Base-by-base conservation (phyloP, 1,140 invertebrate species). In the Zaprionus taronus region DNA sequence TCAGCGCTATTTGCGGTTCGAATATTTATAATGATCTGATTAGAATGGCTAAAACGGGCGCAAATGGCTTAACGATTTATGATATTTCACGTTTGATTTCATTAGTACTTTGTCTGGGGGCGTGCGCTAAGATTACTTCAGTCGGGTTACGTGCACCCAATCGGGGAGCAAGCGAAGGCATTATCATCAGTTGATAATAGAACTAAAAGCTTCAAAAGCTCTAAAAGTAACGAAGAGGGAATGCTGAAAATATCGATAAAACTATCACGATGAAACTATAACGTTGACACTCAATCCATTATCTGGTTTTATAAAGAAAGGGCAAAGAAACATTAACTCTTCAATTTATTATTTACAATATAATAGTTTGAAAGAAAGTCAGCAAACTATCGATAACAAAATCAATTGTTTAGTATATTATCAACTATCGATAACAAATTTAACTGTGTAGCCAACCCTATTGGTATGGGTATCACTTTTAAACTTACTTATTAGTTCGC, bases 61-160 rank as follows among this genome's bases (percentile, higher is more conserved):
- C 62, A 38, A 53, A 36, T 66, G 36, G 22, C 28, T 4, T 57
- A 14, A 12, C 17, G 34, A 66, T 72, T 67, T 72, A 66, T 41
- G 61, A 15, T 22, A 11, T 7, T 17, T 56, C 9, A 11, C 11
- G 6, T 22, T 47, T 5, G 58, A 34, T 44, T 55, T 44, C 1
- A 31, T 26, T 24, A 9, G 41, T 15, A 41, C 70, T 72, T 51
- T 57, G 38, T 14, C n/a, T 64, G 34, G 20, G 56, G 67, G 67
- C 67, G 67, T 69, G 44, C 20, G 47, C 57, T 31, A 22, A 60
- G 11, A 53, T 31, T 14, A 44, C 28, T 17, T 6, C 2, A 44
- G 6, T 55, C 9, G 7, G 7, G 15, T 28, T 65, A 38, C 15
- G 38, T 56, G 15, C 3, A 49, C 15, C 62, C 62, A 65, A 65